phyloP scores from a whole-genome alignment of 2,113 vertebrate species.

The Rhombomys opimus region DNA sequence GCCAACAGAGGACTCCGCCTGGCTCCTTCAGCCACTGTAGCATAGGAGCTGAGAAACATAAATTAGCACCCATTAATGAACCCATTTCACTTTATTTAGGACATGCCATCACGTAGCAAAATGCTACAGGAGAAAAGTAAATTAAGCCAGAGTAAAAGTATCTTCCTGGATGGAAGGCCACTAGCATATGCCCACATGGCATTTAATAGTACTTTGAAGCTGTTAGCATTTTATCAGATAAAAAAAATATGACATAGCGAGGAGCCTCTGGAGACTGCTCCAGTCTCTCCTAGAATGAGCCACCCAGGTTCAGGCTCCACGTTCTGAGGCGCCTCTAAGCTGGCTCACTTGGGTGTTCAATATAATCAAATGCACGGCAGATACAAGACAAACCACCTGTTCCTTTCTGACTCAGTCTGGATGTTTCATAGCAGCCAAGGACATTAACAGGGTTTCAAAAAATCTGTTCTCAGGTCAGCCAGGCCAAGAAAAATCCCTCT shows the following conservation, averaged over 20 bases:
- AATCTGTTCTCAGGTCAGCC: accelerated
- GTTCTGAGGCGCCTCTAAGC: neutral
- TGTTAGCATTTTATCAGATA: neutral
- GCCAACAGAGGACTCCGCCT: accelerated
- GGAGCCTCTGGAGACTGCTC: neutral
- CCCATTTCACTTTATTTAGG: neutral
- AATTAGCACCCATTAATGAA: neutral
- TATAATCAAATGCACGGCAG: neutral
- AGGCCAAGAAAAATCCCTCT: accelerated
- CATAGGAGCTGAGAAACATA: accelerated
- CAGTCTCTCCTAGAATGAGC: neutral
- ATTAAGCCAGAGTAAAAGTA: neutral
- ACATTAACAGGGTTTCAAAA: accelerated
- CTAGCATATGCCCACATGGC: accelerated
- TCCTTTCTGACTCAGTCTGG: accelerated
- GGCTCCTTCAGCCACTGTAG: neutral
- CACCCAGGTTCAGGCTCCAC: neutral
- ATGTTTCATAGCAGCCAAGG: accelerated
- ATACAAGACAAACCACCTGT: accelerated
- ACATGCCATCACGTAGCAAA: neutral
- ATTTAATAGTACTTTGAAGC: accelerated
- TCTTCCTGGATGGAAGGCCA: neutral
- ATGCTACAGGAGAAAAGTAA: neutral
- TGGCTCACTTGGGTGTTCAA: accelerated
- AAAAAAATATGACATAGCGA: neutral